Base-by-base conservation (phyloP, 2,797 vertebrate species). In the Chloroceryle amazona region DNA sequence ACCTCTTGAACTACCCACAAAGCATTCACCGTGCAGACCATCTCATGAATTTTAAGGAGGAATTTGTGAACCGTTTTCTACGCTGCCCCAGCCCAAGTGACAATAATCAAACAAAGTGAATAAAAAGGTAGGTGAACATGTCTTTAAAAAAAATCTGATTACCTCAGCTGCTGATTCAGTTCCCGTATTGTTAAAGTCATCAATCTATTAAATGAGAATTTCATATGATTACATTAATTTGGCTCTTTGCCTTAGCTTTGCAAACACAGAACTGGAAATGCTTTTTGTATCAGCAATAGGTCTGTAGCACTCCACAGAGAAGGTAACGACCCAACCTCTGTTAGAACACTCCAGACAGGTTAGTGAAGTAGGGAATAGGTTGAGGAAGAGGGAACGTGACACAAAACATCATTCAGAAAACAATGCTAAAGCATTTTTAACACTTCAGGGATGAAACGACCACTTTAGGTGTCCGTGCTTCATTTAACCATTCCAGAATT, bases 201-300 rank as follows among this genome's bases (percentile, higher is more conserved):
- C 98, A 98, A 98, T 98, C 98, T 99, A 98, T 98, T 98, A 98
- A 98, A 98, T 98, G 94, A 98, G 98, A 98, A 98, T 98, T 98
- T 98, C 96, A 98, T 86, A 98, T 83, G 95, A 97, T 98, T 98
- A 98, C 86, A 86, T 98, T 98, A 97, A 89, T 98, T 96, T 88
- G 86, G 92, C 93, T 98, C 97, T 98, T 96, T 98, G 96, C 81
- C 96, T 97, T 96, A 82, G 92, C 86, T 78, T 94, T 96, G 96
- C 95, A 98, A 96, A 96, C 94, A 96, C 9, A 97, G 81, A 98
- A 97, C 47, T 96, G 96, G 97, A 97, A 97, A 98, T 90, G 94
- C 81, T 95, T 94, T 97, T 96, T 89, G 95, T 91, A 94, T 87
- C 93, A 95, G 94, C 68, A 79, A 44, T 49, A 87, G 4, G 19